Percentiles rank a stretch among this genome's conserved stretches.
These are phyloP conservation scores for Cerastis leucographa DNA, from an alignment of 2,888 invertebrate species.

Conservation along the genomic window DNA sequence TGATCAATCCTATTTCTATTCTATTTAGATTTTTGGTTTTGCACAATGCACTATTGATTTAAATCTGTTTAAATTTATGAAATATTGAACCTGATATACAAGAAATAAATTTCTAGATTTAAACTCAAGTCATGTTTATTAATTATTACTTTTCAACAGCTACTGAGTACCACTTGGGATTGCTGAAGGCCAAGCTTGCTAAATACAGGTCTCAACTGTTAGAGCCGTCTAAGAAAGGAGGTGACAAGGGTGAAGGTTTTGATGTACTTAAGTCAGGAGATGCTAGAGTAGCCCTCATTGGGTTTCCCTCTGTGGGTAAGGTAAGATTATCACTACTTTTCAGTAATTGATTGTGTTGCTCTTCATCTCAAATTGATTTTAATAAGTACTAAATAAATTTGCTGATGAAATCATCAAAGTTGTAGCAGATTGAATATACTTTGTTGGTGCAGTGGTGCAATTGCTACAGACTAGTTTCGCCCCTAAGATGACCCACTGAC, in stretches of 20 bases:
- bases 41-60: not conserved
- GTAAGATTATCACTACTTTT: slow-evolving; percentile 81
- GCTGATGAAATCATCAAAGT: not conserved
- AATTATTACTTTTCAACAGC: slow-evolving; percentile 90
- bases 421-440: not conserved
- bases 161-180: slow-evolving; percentile 99
- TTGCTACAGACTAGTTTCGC: not conserved
- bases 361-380: not conserved
- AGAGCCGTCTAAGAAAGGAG: slow-evolving; percentile 97
- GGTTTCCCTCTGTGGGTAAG: slow-evolving; percentile 99
- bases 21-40: not conserved
- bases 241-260: slow-evolving; percentile 98
- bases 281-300: slow-evolving; percentile 99
- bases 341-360: not conserved
- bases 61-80: not conserved
- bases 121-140: not conserved
- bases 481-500: too few species aligned
- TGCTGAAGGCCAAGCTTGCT: slow-evolving; percentile 98
- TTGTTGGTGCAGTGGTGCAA: not conserved
- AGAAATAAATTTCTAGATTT: slow-evolving; percentile 53
- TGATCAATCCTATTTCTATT: not conserved
- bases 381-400: not conserved
- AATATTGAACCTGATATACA: not conserved
- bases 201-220: slow-evolving; percentile 98
- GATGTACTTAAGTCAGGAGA: slow-evolving; percentile 99